Conservation (phyloP, 2,888 invertebrate genomes). For the Scrobipalpa atriplicella region DNA sequence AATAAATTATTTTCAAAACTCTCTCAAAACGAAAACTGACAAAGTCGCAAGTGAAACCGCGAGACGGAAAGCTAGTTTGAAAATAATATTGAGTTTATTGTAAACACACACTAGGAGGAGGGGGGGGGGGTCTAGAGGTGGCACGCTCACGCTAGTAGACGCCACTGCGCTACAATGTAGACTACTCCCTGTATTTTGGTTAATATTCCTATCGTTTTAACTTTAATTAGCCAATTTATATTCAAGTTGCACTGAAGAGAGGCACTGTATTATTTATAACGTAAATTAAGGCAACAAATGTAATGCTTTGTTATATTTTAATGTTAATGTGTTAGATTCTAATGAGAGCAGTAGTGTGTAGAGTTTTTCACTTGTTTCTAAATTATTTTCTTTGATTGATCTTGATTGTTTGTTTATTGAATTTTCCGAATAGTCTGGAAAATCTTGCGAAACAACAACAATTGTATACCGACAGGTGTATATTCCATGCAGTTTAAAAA, state of each 20-base stretch:
- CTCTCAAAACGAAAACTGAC: background rate
- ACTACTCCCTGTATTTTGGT: constrained; percentile 44
- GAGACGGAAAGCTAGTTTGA: no score
- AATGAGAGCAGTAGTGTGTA: background rate
- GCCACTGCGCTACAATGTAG: background rate
- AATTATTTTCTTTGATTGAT: constrained; percentile 10
- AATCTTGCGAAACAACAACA: background rate
- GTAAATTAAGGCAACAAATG: constrained; percentile 57
- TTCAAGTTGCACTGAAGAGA: constrained; percentile 75
- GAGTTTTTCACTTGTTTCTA: constrained; percentile 10
- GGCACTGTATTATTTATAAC: constrained; percentile 72
- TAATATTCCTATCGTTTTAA: constrained; percentile 67
- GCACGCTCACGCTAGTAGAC: background rate
- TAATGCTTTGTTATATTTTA: constrained; percentile 49
- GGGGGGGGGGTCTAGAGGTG: no score
- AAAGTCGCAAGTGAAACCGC: no score
- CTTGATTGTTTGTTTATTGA: constrained; percentile 9
- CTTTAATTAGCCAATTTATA: constrained; percentile 77
- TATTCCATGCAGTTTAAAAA: no score
- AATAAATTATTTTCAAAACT: no score
- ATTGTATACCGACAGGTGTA: no score
- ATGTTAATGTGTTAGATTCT: constrained; percentile 23
- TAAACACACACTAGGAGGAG: no score
- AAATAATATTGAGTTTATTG: no score
- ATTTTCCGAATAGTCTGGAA: background rate